A percentile compares a stretch with the other conserved stretches of the same genome.
Conservation (phyloP, 2,888 invertebrate genomes). For the Plagodis pulveraria region DNA sequence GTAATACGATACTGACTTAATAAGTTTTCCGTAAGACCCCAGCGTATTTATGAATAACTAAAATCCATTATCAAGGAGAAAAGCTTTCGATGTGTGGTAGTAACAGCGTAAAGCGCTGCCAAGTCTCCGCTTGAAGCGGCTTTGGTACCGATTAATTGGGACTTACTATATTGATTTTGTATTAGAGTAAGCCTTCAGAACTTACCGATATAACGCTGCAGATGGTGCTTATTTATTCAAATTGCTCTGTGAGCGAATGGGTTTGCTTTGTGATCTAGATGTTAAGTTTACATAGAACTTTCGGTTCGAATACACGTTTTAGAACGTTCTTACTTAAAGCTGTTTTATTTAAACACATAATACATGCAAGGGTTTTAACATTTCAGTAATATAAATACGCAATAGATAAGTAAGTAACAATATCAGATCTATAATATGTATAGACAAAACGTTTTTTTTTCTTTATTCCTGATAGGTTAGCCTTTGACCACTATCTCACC, state of each 20-base stretch:
- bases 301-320: no score
- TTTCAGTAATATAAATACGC: no score
- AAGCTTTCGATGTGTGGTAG: constrained; percentile 44
- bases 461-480: no score
- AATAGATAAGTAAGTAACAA: no score
- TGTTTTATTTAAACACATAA: no score
- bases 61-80: constrained; percentile 51
- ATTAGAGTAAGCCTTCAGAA: constrained; percentile 70
- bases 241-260: constrained; percentile 21
- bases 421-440: no score
- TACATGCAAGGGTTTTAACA: no score
- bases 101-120: constrained; percentile 43
- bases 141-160: constrained; percentile 73
- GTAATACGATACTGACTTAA: not conserved
- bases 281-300: not conserved
- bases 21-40: constrained; percentile 23
- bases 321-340: no score
- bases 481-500: no score
- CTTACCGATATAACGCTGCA: constrained; percentile 64
- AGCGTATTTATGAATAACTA: constrained; percentile 53
- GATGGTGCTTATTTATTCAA: constrained; percentile 65
- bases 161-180: constrained; percentile 80
- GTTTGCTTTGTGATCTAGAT: constrained; percentile 19
- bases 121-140: constrained; percentile 53
- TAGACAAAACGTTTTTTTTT: no score